A percentile compares a stretch with the other conserved stretches of the same genome.
These are phyloP conservation scores for Diabrotica undecimpunctata DNA, from an alignment of 1,140 invertebrate genomes.

Conservation along the genomic window DNA sequence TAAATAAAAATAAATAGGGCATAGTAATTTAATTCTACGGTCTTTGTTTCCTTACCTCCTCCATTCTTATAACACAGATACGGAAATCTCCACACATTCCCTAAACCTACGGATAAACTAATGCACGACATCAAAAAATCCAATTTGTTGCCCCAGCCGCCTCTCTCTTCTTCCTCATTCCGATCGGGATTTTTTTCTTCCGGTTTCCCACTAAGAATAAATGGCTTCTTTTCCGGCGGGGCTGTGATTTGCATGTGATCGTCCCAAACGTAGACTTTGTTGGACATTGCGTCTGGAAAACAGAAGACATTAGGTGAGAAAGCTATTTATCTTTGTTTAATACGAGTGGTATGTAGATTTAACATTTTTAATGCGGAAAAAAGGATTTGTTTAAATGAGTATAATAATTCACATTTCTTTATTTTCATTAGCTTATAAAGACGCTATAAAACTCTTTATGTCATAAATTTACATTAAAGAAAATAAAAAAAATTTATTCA, in stretches of 20 bases:
- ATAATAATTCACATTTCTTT: too few species aligned
- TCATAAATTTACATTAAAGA: too few species aligned
- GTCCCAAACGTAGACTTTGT: constrained; percentile 33
- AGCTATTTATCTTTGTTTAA: too few species aligned
- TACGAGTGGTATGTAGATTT: too few species aligned
- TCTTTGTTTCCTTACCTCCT: constrained; percentile 45
- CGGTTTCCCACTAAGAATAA: constrained; percentile 21
- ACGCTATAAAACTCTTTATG: too few species aligned
- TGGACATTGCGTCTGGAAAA: constrained; percentile 39
- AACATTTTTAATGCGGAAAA: too few species aligned
- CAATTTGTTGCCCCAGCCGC: constrained; percentile 45
- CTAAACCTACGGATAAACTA: constrained; percentile 70
- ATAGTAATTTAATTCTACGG: too few species aligned
- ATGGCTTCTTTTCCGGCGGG: constrained; percentile 22
- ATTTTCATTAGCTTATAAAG: too few species aligned
- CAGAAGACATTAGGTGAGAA: not conserved
- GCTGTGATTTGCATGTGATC: constrained; percentile 21
- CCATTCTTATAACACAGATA: constrained; percentile 81
- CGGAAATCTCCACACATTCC: constrained; percentile 86
- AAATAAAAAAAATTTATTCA: too few species aligned
- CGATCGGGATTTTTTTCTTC: constrained; percentile 18
- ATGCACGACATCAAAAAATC: constrained; percentile 63
- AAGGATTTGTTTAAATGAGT: too few species aligned
- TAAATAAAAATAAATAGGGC: too few species aligned
- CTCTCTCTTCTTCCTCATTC: constrained; percentile 33